phyloP scores from a whole-genome alignment of 2,113 vertebrate genomes.

The Onychostoma macrolepis region DNA sequence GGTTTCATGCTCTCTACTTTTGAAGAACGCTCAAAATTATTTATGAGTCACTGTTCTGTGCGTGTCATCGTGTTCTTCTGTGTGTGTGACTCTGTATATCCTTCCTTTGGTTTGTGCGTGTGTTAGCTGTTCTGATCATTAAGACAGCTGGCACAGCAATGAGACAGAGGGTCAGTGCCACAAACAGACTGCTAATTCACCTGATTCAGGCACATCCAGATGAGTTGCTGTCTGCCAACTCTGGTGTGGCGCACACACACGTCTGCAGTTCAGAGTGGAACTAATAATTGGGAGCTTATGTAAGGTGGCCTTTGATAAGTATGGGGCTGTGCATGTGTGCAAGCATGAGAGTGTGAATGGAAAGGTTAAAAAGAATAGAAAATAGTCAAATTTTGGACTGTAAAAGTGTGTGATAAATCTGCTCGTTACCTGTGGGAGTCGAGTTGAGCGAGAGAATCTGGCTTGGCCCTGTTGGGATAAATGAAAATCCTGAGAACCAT shows the following conservation, averaged over 20 bases:
- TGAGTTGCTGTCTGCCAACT: slow-evolving; percentile 9
- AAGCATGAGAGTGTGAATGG: neutral
- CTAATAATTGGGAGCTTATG: slow-evolving; percentile 29
- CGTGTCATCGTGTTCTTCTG: neutral
- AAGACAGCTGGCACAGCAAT: slow-evolving; percentile 1
- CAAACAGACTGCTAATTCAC: slow-evolving; percentile 31
- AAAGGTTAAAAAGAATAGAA: neutral
- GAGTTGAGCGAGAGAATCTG: slow-evolving; percentile 80
- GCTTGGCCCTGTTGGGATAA: slow-evolving; percentile 76
- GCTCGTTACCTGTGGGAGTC: slow-evolving; percentile 76
- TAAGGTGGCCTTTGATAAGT: neutral
- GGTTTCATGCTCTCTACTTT: neutral
- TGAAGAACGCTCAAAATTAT: neutral
- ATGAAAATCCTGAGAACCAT: slow-evolving; percentile 31
- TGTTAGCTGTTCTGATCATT: slow-evolving; percentile 9
- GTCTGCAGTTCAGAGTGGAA: slow-evolving; percentile 1
- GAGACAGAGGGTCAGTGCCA: slow-evolving; percentile 1
- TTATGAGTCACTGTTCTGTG: neutral
- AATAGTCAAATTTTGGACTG: neutral
- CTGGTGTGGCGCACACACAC: neutral
- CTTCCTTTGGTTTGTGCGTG: neutral
- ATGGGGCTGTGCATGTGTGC: neutral
- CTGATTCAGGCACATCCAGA: slow-evolving; percentile 30
- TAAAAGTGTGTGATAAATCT: neutral
- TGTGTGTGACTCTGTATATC: slow-evolving; percentile 4